Evolutionary conservation across 2,113 vertebrate genomes (phyloP), one percentile per base, ranked within the genome.

Genomic region (Alligator mississippiensis): DNA sequence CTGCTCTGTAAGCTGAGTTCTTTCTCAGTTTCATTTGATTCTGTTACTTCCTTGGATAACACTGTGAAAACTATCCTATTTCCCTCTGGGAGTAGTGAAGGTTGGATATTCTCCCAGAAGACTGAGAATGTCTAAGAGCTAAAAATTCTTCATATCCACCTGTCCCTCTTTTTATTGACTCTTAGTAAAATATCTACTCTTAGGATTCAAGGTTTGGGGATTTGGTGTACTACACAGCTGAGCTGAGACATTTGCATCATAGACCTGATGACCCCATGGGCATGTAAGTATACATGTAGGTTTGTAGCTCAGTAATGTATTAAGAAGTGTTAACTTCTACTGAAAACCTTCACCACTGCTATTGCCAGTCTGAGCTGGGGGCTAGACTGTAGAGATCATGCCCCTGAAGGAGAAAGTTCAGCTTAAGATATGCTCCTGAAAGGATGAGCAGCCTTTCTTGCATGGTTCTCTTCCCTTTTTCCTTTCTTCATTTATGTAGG

Each of bases 341-440:
- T 14, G 54, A 60, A 58, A 62, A 72, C 15, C 60, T 88, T 17
- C 63, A 82, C 21, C 34, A 3, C 14, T 27, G 38, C 7, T 62
- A 16, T 22, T 30, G 75, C 17, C 2, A 14, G 64, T 93, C 59
- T 85, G 54, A 28, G 34, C 70, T 47, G 12, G 34, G 34, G 15
- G 5, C 30, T 17, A 30, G n/a, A 27, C 74, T 82, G 19, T 9
- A 75, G 34, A 30, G 54, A 54, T 24, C 47, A 60, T 81, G 47
- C 5, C 90, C 25, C 38, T 28, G 25, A 89, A 68, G 21, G 57
- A 82, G 91, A 92, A 90, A 15, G 27, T 8, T 68, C 78, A 79
- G 57, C 1, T 72, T 3, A 30, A 89, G 68, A 47, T 2, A 19
- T 10, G 1, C 2, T 24, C 2, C 28, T 80, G 47, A 89, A 74